Conservation (phyloP, 2,797 vertebrate genomes). For the Choloepus didactylus region DNA sequence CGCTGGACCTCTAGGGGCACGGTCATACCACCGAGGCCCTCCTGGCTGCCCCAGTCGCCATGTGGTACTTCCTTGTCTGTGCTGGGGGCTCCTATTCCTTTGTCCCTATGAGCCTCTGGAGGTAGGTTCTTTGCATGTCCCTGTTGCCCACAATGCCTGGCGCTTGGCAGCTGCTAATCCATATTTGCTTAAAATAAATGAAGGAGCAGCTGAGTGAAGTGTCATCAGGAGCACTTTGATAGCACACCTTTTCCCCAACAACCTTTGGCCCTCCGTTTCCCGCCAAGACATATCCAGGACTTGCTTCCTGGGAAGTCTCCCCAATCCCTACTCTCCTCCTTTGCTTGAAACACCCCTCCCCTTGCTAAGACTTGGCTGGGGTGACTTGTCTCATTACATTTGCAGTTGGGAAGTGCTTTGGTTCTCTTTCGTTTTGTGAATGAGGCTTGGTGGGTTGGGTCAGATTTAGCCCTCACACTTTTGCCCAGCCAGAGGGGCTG, state of each 20-base stretch:
- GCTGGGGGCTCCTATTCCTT: neutral
- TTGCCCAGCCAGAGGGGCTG: rapidly evolving
- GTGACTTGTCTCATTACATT: neutral
- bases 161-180: neutral
- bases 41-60: neutral
- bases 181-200: neutral
- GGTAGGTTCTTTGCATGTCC: neutral
- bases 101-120: neutral
- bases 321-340: neutral
- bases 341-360: neutral
- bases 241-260: neutral
- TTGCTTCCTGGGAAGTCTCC: neutral
- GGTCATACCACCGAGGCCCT: neutral
- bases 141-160: neutral
- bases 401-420: neutral
- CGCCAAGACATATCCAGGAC: neutral
- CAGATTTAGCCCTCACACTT: neutral
- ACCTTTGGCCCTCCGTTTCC: neutral
- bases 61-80: neutral
- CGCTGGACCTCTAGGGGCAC: neutral
- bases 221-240: neutral
- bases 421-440: neutral
- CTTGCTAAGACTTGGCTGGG: rapidly evolving
- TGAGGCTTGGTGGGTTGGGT: neutral
- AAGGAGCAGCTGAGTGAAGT: rapidly evolving